These are phyloP conservation scores for Holacanthus passer DNA, from an alignment of 2,113 vertebrate species.

Conservation along the genomic window DNA sequence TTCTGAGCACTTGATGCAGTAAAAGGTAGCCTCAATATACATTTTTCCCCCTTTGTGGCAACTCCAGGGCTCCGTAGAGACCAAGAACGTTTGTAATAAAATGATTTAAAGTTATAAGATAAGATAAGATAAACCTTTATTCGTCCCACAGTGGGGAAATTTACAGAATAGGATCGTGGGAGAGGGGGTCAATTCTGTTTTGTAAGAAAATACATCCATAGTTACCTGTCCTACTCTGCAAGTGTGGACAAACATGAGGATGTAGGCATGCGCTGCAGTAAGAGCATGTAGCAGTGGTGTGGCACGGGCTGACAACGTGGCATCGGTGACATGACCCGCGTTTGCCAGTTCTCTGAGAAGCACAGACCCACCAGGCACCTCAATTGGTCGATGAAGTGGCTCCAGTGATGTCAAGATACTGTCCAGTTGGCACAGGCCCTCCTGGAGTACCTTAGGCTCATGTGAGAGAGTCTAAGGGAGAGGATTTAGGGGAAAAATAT, in stretches of 20 bases:
- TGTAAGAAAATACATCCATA: not conserved
- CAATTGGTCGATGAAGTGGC: constrained; percentile 94
- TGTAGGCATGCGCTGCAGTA: constrained; percentile 96
- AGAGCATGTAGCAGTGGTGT: constrained; percentile 94
- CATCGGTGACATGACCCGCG: constrained; percentile 91
- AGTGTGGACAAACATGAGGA: constrained; percentile 98
- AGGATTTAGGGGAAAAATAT: not conserved
- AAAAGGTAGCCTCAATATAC: no score
- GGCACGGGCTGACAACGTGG: constrained; percentile 93
- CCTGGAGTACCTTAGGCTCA: constrained; percentile 95
- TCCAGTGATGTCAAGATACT: constrained; percentile 92
- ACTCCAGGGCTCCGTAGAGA: no score
- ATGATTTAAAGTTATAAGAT: not conserved
- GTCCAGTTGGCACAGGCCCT: constrained; percentile 94
- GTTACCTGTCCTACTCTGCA: constrained; percentile 95
- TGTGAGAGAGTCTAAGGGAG: constrained; percentile 91
- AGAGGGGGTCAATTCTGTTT: not conserved
- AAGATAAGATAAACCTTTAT: no score
- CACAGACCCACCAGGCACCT: constrained; percentile 94
- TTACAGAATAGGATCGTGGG: no score
- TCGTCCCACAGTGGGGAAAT: no score
- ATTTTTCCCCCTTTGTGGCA: no score
- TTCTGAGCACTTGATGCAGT: no score
- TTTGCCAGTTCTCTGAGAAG: constrained; percentile 92
- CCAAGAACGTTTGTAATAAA: not conserved